These are phyloP conservation scores for Phallusia fumigata DNA, from an alignment of 23 tunicate genomes.

Conservation along the genomic window DNA sequence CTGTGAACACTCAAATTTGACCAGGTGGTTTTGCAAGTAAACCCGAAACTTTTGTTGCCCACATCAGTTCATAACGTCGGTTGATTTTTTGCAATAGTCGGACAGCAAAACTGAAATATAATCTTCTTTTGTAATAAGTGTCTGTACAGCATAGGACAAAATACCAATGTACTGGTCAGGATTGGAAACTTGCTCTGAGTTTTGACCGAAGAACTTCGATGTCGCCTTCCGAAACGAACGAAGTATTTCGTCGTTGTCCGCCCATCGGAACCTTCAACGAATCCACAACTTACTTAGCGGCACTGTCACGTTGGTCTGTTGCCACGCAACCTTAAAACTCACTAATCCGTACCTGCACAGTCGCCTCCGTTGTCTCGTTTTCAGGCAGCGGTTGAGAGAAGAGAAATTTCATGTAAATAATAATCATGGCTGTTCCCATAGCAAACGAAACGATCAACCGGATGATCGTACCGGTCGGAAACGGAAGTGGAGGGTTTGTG, in stretches of 20 bases:
- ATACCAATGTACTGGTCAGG: background rate
- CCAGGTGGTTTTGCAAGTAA: too few species aligned
- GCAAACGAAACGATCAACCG: slow-evolving; percentile 43
- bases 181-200: slow-evolving; percentile 28
- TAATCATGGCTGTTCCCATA: slow-evolving; percentile 38
- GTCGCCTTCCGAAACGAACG: slow-evolving; percentile 34
- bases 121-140: too few species aligned
- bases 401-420: slow-evolving; percentile 47
- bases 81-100: too few species aligned
- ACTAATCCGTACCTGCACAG: background rate
- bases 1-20: too few species aligned
- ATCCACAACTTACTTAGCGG: too few species aligned
- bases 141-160: too few species aligned
- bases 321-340: too few species aligned
- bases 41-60: too few species aligned
- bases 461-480: slow-evolving; percentile 63
- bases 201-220: slow-evolving; percentile 18
- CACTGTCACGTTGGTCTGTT: too few species aligned
- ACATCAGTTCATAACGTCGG: too few species aligned
- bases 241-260: background rate
- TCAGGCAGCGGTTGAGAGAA: background rate
- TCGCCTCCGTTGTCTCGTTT: background rate
- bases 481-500: slow-evolving; percentile 80
- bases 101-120: too few species aligned
- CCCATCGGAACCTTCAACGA: too few species aligned